Base-by-base conservation (phyloP, 1,140 invertebrate species). In the Bombus fervidus region DNA sequence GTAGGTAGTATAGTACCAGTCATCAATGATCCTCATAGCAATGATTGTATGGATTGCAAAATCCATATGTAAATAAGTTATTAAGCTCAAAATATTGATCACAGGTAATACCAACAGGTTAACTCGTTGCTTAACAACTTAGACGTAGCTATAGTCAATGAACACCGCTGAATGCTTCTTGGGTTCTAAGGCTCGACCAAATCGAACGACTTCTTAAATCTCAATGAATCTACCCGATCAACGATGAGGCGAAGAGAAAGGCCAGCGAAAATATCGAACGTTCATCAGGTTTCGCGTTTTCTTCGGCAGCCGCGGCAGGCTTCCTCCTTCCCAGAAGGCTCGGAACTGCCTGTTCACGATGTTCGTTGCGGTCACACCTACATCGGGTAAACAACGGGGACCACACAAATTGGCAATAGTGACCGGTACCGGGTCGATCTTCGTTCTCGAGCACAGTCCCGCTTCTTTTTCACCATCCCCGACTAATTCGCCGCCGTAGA, bases 351-450 rank as follows among this genome's bases (percentile, higher is more conserved):
- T 90, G 87, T 93, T 93, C 90, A 91, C 89, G 90, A 90, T 88
- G 90, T 94, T 93, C 84, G 92, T 91, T 89, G 91, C 90, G 91
- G 91, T 93, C 87, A 91, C 92, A 93, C 93, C 91, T 91, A 91
- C 87, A 91, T 87, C 82, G 87, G 39, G 83, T 89, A 89, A 68
- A 68, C 81, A 87, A 77, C 75, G 81, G 84, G 81, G 90, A 89
- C 93, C 87, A 91, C 88, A 91, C 91, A 92, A 89, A 91, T 83
- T 86, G 88, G 76, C 59, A 86, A 82, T 72, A 85, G 71, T 80
- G 80, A 83, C 69, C 79, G n/a, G 57, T 34, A n/a, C 39, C 68
- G 77, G 31, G 4, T n/a, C 39, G 77, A 66, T 86, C 41, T 75
- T 34, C 85, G 75, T 81, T 89, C 85, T 86, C 39, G 53, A 34